Conservation (phyloP, 2,797 vertebrate genomes). For the Lutjanus argentimaculatus region DNA sequence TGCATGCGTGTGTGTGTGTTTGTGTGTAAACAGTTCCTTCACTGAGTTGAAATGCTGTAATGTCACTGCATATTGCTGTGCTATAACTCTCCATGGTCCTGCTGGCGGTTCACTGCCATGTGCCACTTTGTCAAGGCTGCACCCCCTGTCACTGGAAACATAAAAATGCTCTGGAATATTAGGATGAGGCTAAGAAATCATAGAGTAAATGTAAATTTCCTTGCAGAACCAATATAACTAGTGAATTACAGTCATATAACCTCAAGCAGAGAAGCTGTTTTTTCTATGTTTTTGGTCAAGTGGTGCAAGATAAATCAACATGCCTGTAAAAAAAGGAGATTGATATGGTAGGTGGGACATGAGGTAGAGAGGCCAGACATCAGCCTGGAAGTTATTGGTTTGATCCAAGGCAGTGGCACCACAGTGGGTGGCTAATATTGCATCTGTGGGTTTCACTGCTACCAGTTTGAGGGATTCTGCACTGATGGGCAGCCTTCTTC, state of each 20-base stretch:
- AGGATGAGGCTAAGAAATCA: conserved; percentile 10
- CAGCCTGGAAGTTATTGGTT: conserved; percentile 31
- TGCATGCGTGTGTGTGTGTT: conserved; percentile 23
- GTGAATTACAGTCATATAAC: conserved; percentile 19
- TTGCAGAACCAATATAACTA: background rate
- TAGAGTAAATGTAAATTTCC: conserved; percentile 24
- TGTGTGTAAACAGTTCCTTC: conserved; percentile 40
- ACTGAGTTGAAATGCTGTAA: conserved; percentile 49
- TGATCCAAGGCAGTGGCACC: conserved; percentile 26
- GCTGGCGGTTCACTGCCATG: conserved; percentile 44
- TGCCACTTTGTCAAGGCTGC: conserved; percentile 45
- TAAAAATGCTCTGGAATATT: conserved; percentile 4
- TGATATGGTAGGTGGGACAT: conserved; percentile 15
- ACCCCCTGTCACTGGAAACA: conserved; percentile 34
- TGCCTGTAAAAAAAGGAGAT: conserved; percentile 34
- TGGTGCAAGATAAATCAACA: conserved; percentile 33
- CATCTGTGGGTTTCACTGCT: background rate
- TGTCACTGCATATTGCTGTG: conserved; percentile 29
- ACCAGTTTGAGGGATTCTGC: background rate
- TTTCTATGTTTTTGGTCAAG: conserved; percentile 11
- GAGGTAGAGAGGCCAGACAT: conserved; percentile 5
- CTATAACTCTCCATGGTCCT: conserved; percentile 30
- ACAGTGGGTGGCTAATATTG: conserved; percentile 16
- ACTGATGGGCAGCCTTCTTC: background rate
- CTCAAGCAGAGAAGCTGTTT: conserved; percentile 18